A percentile compares a stretch with the other conserved stretches of the same genome.
Evolutionary conservation across 2,888 invertebrate species (phyloP).

Genomic region (Brachyptera risi): DNA sequence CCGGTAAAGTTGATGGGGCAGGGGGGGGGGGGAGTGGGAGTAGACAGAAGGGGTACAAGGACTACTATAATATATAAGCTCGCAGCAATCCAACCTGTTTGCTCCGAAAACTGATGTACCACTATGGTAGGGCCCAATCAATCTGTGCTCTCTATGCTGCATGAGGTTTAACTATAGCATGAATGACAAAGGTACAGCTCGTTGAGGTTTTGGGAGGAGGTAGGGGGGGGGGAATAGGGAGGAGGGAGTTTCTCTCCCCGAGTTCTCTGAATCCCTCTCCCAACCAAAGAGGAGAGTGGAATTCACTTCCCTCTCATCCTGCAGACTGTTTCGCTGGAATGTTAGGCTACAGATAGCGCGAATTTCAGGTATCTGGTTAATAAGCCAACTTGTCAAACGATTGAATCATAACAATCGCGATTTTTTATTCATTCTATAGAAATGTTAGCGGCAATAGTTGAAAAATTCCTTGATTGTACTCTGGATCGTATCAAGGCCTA

Average conservation of each 20-base stretch:
- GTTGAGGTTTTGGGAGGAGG: too few species aligned
- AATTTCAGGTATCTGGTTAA: constrained; percentile 3
- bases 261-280: constrained; percentile 36
- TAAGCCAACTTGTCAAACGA: background rate
- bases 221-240: too few species aligned
- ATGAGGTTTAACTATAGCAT: constrained; percentile 31
- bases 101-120: background rate
- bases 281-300: constrained; percentile 40
- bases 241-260: too few species aligned
- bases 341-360: constrained; percentile 1
- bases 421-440: too few species aligned
- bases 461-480: too few species aligned
- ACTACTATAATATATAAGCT: background rate
- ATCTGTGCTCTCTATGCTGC: constrained; percentile 25
- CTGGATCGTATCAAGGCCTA: too few species aligned
- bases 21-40: constrained; percentile 2
- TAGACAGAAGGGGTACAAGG: background rate
- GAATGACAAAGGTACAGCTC: constrained; percentile 30
- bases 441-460: too few species aligned
- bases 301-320: background rate
- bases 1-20: constrained; percentile 24
- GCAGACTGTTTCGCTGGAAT: background rate
- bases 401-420: background rate
- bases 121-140: constrained; percentile 30
- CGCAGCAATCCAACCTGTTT: background rate